These are phyloP conservation scores for Corydoras maculifer DNA, from an alignment of 2,113 vertebrate genomes.

Conservation along the genomic window DNA sequence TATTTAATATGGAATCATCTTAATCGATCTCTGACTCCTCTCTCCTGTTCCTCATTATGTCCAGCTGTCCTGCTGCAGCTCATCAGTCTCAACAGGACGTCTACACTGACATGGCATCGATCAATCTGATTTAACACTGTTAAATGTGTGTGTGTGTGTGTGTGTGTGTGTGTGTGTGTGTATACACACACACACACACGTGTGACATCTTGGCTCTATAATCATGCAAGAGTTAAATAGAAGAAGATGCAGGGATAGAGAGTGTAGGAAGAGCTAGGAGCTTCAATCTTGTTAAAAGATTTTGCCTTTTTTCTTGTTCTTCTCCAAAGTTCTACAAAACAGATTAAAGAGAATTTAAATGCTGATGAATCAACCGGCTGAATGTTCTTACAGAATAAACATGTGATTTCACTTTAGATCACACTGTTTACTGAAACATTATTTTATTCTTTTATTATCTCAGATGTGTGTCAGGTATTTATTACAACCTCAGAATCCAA, in stretches of 20 bases:
- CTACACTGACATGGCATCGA: too few relatives aligned
- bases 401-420: too few relatives aligned
- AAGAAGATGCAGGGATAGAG: slow-evolving; percentile 29
- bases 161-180: slow-evolving; percentile 2
- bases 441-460: too few relatives aligned
- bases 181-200: background rate
- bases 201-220: slow-evolving; percentile 31
- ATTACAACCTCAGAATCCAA: too few relatives aligned
- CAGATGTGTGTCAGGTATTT: too few relatives aligned
- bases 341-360: background rate
- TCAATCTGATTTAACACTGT: background rate
- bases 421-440: too few relatives aligned
- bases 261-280: background rate
- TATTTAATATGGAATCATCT: too few relatives aligned
- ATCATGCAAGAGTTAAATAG: slow-evolving; percentile 32
- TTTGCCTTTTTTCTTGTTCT: slow-evolving; percentile 78
- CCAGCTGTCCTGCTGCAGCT: too few relatives aligned
- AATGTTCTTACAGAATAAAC: background rate
- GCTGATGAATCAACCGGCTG: background rate
- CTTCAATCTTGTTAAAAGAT: slow-evolving; percentile 58
- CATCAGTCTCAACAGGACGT: too few relatives aligned
- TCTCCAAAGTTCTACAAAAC: slow-evolving; percentile 69
- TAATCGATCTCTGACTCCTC: too few relatives aligned
- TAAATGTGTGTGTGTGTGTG: background rate
- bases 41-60: too few relatives aligned